A percentile compares a stretch with the other conserved stretches of the same genome.
phyloP scores from a whole-genome alignment of 2,113 vertebrate genomes.

The Ciconia stormi region DNA sequence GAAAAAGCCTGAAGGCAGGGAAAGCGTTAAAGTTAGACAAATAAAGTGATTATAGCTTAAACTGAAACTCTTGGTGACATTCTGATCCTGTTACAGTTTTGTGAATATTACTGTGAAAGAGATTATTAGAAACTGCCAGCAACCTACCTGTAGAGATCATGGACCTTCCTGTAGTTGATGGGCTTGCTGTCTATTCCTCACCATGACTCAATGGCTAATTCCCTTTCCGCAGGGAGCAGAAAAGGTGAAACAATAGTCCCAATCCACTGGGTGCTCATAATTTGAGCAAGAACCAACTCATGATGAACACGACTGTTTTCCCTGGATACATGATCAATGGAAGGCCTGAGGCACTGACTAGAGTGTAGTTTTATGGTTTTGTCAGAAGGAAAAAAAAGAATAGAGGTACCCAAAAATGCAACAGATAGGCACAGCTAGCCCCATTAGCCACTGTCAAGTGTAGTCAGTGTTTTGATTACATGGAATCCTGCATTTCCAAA shows the following conservation, averaged over 20 bases:
- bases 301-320: background rate
- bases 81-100: background rate
- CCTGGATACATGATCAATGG: background rate
- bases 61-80: background rate
- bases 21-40: background rate
- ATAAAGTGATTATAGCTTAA: background rate
- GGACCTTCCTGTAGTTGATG: background rate
- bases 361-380: background rate
- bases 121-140: background rate
- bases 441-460: background rate
- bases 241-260: background rate
- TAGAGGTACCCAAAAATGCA: background rate
- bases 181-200: background rate
- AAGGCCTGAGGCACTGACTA: background rate
- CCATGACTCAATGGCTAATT: fast-evolving
- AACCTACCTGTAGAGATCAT: background rate
- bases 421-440: background rate
- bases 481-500: background rate
- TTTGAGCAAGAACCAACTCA: background rate
- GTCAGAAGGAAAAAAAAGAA: background rate
- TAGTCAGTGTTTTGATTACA: background rate
- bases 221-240: background rate
- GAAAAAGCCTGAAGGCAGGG: background rate
- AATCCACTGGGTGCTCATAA: background rate
- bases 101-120: background rate